phyloP scores from a whole-genome alignment of 2,113 vertebrate species.

The Petrocephalus zakoni region DNA sequence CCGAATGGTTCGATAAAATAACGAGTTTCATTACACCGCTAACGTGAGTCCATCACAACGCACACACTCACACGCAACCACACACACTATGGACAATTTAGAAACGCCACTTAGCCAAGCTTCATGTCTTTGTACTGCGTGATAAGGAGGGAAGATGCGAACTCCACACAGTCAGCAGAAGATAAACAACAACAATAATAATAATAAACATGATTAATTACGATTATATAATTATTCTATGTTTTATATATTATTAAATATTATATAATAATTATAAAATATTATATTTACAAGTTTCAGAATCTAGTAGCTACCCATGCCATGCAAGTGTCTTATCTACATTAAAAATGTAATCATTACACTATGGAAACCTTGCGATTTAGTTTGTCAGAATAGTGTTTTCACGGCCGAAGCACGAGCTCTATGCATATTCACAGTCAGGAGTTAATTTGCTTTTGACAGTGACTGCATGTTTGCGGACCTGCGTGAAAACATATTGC shows the following conservation, averaged over 20 bases:
- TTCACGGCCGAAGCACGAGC: not conserved
- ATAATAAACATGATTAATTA: no score
- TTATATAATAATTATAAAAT: no score
- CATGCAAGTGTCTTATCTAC: not conserved
- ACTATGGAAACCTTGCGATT: no score
- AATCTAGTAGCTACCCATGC: not conserved
- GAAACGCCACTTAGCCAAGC: not conserved
- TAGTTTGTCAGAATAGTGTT: not conserved
- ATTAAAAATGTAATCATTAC: not conserved
- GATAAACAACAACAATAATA: no score
- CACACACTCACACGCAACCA: not conserved
- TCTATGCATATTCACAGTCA: not conserved
- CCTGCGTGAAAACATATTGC: conserved; percentile 60
- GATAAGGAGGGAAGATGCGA: not conserved
- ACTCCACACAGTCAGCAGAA: not conserved
- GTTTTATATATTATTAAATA: no score
- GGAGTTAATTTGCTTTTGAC: not conserved
- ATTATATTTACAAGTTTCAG: not conserved
- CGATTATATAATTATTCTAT: no score
- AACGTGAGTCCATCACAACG: not conserved
- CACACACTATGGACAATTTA: not conserved
- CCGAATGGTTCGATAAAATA: no score
- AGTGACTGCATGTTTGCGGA: conserved; percentile 21
- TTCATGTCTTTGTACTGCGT: not conserved
- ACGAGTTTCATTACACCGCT: no score